Evolutionary conservation across 1,140 invertebrate species (phyloP), one percentile per base, ranked within the genome.

Genomic region (Mamestra configurata): DNA sequence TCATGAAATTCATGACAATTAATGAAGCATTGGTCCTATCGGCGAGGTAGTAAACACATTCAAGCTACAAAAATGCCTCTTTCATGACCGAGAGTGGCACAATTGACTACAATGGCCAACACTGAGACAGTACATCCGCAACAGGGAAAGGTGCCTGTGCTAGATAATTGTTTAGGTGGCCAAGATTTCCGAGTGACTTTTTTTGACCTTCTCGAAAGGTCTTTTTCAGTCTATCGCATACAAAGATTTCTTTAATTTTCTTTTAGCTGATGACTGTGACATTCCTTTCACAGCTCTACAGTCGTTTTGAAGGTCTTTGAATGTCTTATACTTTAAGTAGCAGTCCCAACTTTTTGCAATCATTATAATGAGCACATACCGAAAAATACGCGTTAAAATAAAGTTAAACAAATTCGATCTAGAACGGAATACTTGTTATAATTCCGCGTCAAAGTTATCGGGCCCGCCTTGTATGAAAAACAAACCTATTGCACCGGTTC

Each of bases 391-490:
- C 35, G 18, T 18, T 66, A 37, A 66, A 66, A 64, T 59, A 59
- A n/a, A 31, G 24, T 40, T 20, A 66, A 66, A 66, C 61, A 18
- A 66, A 66, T 66, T 66, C 1, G 61, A 20, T 66, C 61, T 18
- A 66, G 61, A 66, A 40, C 35, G 11, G 35, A 66, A 66, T 66
- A 22, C 35, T 64, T 64, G 57, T n/a, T 61, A 61, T 37, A 35
- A 64, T 18, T 37, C 31, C 10, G 35, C 22, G 18, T 40, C 6
- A 8, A 31, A 18, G 7, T 66, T 37, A 40, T 40, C 18, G 18
- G 18, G 11, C 61, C 31, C 61, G 35, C 8, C 35, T 59, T 66
- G 27, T 66, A 40, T 66, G 18, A 66, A 66, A 40, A 66, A 66
- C 35, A 66, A 37, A 66, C 59, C 61, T 40, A 66, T 22, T 20